These are phyloP conservation scores for Siniperca chuatsi DNA, from an alignment of 2,113 vertebrate species.

Conservation along the genomic window DNA sequence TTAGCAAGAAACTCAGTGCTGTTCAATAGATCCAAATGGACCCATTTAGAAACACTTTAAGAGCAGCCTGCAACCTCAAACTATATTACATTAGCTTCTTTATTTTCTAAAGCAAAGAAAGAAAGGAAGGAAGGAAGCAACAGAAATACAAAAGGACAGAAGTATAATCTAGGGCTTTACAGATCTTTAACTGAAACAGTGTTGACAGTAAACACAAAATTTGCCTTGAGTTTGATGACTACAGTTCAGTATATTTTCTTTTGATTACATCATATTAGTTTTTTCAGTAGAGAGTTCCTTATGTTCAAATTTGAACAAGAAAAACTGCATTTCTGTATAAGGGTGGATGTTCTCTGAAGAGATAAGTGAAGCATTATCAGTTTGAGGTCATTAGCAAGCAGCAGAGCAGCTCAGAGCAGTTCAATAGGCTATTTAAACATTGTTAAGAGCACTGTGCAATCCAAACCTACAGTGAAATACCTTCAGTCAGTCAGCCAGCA, in stretches of 20 bases:
- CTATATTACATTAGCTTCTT: constrained; percentile 50
- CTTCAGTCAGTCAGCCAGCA: constrained; percentile 34
- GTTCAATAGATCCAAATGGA: constrained; percentile 67
- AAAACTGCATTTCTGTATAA: constrained; percentile 28
- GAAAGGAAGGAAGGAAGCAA: background rate
- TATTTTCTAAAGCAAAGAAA: constrained; percentile 40
- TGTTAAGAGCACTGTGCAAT: constrained; percentile 54
- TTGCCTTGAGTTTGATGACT: background rate
- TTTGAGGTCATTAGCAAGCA: constrained; percentile 64
- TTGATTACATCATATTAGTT: constrained; percentile 4
- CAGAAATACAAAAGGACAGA: background rate
- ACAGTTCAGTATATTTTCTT: background rate
- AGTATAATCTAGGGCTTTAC: background rate
- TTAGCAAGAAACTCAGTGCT: constrained; percentile 66
- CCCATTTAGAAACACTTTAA: constrained; percentile 71
- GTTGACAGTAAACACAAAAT: constrained; percentile 11
- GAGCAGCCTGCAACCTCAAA: constrained; percentile 57
- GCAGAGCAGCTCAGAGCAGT: constrained; percentile 51
- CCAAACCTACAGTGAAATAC: constrained; percentile 55
- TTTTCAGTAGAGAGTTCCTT: background rate
- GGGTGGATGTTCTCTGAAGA: constrained; percentile 31
- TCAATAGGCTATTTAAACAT: constrained; percentile 69
- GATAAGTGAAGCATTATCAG: constrained; percentile 50
- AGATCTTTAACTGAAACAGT: constrained; percentile 18
- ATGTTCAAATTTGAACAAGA: constrained; percentile 9